Conservation (phyloP, 1,140 invertebrate genomes). For the Heterodera carotae region DNA sequence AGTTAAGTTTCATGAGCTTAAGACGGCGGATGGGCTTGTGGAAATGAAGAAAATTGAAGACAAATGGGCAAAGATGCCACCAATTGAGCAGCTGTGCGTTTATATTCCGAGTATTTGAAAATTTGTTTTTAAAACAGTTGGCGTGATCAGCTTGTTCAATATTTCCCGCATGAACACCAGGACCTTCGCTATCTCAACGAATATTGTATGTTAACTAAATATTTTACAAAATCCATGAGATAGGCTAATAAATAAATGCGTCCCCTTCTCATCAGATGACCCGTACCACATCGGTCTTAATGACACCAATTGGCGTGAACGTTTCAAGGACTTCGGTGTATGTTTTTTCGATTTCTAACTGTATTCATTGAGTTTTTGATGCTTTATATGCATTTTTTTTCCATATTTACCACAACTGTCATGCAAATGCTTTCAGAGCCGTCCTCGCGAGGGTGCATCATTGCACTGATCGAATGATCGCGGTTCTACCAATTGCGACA, state of each 20-base stretch:
- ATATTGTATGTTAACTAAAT: constrained; percentile 43
- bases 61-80: constrained; percentile 64
- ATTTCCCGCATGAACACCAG: constrained; percentile 56
- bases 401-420: no score
- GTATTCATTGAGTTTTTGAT: no score
- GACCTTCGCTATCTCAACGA: constrained; percentile 59
- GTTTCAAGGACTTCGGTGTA: constrained; percentile 61
- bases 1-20: constrained; percentile 56
- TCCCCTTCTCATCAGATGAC: constrained; percentile 43
- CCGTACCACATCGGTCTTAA: constrained; percentile 55
- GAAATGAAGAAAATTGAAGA: constrained; percentile 65
- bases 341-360: not conserved
- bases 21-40: constrained; percentile 57
- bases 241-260: not conserved
- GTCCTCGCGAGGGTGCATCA: not conserved
- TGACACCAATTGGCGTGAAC: constrained; percentile 45
- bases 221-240: not conserved
- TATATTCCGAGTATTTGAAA: not conserved
- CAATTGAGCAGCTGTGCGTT: constrained; percentile 57
- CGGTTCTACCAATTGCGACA: not conserved
- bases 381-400: no score
- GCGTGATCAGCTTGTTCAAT: constrained; percentile 56
- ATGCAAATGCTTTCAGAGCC: not conserved
- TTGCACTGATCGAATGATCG: not conserved
- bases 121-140: constrained; percentile 15